Base-by-base conservation (phyloP, 2,797 vertebrate genomes). In the Hydrolagus colliei region DNA sequence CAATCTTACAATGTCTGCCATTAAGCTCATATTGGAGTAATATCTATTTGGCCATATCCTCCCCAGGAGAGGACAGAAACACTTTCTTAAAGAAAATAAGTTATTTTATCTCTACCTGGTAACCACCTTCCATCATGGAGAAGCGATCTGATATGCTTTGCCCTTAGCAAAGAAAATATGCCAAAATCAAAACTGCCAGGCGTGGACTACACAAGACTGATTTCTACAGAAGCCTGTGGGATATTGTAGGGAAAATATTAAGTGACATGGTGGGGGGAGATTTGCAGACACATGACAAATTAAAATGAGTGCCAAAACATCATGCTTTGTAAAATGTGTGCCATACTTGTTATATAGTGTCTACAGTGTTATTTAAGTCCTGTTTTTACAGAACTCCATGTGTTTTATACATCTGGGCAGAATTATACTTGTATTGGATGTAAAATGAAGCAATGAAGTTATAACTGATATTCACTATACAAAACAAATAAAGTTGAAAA, bases 381-480 rank as follows among this genome's bases (percentile, higher is more conserved):
- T 84, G 79, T 84, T 84, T 84, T 63, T 84, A 84, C 79, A 84
- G 79, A 84, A 67, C 79, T 84, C 18, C 79, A 84, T 84, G 65
- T 84, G 79, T 84, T 84, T 84, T 84, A 84, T 84, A 84, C 79
- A 84, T 84, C 79, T 84, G 65, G 86, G 90, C 0, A 86, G 86
- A 89, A 75, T 3, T 22, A 73, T 76, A 52, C 88, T 89, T 92
- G 79, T 92, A 92, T 86, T 92, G 89, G 91, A 89, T 90, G 88
- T 87, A 90, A 90, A 89, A 74, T 85, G 90, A 87, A 89, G 89
- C 88, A 87, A 90, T 89, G 90, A 68, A 90, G 87, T 86, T 89
- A 89, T 90, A 93, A 95, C 93, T 92, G 92, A 90, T 89, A 88
- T 90, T 88, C 89, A 88, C 87, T 91, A 86, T 87, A 41, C 77